These are phyloP conservation scores for Oryzias woworae DNA, from an alignment of 2,113 vertebrate species.

Conservation along the genomic window DNA sequence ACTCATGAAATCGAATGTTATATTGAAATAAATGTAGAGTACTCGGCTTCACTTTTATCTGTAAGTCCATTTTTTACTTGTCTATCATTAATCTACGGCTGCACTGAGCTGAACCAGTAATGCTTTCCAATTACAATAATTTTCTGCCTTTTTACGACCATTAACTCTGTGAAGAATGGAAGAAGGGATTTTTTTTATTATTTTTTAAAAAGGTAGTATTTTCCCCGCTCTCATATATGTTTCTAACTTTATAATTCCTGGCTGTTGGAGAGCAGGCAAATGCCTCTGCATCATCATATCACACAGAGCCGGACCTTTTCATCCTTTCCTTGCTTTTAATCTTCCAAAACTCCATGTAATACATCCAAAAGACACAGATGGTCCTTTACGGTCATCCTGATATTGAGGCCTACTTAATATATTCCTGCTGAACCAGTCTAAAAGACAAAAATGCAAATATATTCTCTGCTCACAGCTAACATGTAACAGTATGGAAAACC, in stretches of 20 bases:
- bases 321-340: slow-evolving; percentile 3
- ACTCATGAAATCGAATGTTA: too few species aligned
- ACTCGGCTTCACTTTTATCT: too few species aligned
- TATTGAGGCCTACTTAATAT: too few species aligned
- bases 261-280: slow-evolving; percentile 51
- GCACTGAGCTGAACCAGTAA: slow-evolving; percentile 22
- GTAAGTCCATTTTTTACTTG: background rate
- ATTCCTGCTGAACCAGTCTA: background rate
- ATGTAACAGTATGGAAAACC: slow-evolving; percentile 25
- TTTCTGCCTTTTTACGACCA: slow-evolving; percentile 17
- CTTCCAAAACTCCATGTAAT: too few species aligned
- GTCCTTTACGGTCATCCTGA: too few species aligned
- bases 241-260: slow-evolving; percentile 57
- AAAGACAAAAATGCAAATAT: slow-evolving; percentile 10
- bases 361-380: too few species aligned
- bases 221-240: slow-evolving; percentile 26
- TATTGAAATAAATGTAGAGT: too few species aligned
- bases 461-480: background rate
- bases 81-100: background rate
- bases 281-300: slow-evolving; percentile 53
- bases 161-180: slow-evolving; percentile 12
- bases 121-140: slow-evolving; percentile 36
- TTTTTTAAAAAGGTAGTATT: slow-evolving; percentile 25
- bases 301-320: slow-evolving; percentile 27
- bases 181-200: background rate